Evolutionary conservation across 1,140 invertebrate species (phyloP), one percentile per base, ranked within the genome.

Genomic region (Drosophila pandora): DNA sequence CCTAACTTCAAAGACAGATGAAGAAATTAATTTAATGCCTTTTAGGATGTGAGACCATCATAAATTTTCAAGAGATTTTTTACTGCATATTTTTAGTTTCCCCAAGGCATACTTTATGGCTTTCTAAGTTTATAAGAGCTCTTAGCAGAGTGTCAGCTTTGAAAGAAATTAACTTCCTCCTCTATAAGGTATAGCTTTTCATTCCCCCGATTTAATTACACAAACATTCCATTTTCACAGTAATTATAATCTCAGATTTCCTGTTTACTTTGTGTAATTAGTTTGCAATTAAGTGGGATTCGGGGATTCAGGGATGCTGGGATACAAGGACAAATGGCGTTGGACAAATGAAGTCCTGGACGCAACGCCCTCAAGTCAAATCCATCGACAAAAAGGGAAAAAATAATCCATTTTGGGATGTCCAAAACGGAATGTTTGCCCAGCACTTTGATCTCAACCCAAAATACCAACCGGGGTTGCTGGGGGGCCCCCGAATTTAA

Each of bases 211-310:
- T 68, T 54, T 63, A 68, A 76, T 82, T 53, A 52, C n/a, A 60
- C 45, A 81, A 68, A 43, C 9, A 54, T 39, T 50, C 54, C 43
- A 67, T 50, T 75, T 67, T 59, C 49, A 54, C 54, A 65, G 47
- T 65, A 65, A 75, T 75, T 75, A 67, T 48, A 32, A 37, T 53
- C 41, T 67, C 70, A 47, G 49, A 48, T 43, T 53, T 55, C 55
- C n/a, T 88, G 55, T 88, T 88, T 88, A 57, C 75, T 58, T 22
- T 52, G 41, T 63, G 71, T 88, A 88, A 87, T 87, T 87, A 87
- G 70, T 76, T 79, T 72, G 79, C 81, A 87, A 87, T 87, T 88
- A 88, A 79, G 56, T 41, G 30, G 10, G 43, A 22, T 52, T 50
- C 9, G 22, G 68, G 59, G 43, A 22, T 52, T 50, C 9, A 17